Conservation (phyloP, 2,888 invertebrate genomes). For the Cordilura impudica region DNA sequence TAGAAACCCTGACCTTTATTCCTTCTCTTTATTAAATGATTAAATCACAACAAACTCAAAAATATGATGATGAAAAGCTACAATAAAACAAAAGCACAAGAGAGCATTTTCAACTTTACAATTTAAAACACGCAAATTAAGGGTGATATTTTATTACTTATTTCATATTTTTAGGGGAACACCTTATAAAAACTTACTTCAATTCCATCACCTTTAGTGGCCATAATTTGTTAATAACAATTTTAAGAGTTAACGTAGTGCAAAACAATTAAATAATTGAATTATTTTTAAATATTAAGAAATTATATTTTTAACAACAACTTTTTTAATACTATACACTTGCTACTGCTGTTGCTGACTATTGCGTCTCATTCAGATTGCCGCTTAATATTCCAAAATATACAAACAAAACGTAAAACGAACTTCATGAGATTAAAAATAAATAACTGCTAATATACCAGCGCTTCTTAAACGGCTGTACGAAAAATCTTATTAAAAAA, state of each 20-base stretch:
- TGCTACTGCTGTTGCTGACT: slow-evolving; percentile 47
- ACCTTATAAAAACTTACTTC: slow-evolving; percentile 45
- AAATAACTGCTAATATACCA: slow-evolving; percentile 22
- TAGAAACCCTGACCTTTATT: slow-evolving; percentile 35
- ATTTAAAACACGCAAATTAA: slow-evolving; percentile 7
- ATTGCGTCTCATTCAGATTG: slow-evolving; percentile 23
- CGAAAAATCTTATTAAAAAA: too few species aligned
- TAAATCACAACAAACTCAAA: not conserved
- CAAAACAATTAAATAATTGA: not conserved
- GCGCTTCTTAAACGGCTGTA: not conserved
- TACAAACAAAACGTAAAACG: slow-evolving; percentile 22
- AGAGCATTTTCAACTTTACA: not conserved
- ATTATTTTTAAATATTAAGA: slow-evolving; percentile 11
- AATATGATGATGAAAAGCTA: not conserved
- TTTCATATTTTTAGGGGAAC: not conserved
- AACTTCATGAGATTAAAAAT: slow-evolving; percentile 46
- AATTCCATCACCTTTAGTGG: slow-evolving; percentile 27
- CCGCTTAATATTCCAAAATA: slow-evolving; percentile 29
- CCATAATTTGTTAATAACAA: slow-evolving; percentile 28
- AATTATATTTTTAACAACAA: not conserved
- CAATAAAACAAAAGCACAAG: not conserved
- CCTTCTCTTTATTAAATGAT: not conserved
- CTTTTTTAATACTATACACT: slow-evolving; percentile 32
- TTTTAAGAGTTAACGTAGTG: not conserved
- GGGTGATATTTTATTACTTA: slow-evolving; percentile 9